Conservation (phyloP, 2,113 vertebrate species). For the Psophia crepitans region DNA sequence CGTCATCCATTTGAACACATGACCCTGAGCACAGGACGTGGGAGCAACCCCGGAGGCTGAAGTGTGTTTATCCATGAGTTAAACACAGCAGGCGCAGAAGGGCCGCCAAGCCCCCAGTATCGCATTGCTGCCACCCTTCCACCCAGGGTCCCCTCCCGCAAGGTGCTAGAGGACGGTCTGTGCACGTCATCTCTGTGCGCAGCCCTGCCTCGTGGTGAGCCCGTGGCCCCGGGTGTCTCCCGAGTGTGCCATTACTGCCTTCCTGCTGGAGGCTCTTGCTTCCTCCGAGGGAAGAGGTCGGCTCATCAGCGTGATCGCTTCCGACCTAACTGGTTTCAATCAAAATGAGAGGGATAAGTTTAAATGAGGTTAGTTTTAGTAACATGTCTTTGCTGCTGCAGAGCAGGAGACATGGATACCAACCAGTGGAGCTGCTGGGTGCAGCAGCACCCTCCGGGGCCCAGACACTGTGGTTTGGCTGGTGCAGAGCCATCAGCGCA, state of each 20-base stretch:
- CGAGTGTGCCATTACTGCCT: rapidly evolving
- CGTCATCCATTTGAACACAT: not conserved
- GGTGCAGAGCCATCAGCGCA: not conserved
- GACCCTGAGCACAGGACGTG: not conserved
- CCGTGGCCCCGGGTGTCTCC: not conserved
- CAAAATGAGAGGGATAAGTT: not conserved
- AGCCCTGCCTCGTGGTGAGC: not conserved
- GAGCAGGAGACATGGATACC: not conserved
- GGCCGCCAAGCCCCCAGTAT: rapidly evolving
- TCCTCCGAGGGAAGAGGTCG: not conserved
- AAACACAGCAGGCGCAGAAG: not conserved
- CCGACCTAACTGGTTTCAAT: not conserved
- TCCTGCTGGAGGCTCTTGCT: not conserved
- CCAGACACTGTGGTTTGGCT: rapidly evolving
- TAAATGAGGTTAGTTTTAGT: not conserved
- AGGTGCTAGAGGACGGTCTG: not conserved
- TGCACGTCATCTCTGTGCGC: rapidly evolving
- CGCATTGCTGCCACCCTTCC: rapidly evolving
- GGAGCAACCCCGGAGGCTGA: not conserved
- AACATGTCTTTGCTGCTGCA: not conserved
- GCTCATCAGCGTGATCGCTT: rapidly evolving
- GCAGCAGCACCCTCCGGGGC: not conserved
- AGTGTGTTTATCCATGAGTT: not conserved
- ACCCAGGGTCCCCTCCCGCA: not conserved
- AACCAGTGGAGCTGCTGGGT: not conserved